These are phyloP conservation scores for Dascyllus trimaculatus DNA, from an alignment of 2,113 vertebrate species.

Conservation along the genomic window DNA sequence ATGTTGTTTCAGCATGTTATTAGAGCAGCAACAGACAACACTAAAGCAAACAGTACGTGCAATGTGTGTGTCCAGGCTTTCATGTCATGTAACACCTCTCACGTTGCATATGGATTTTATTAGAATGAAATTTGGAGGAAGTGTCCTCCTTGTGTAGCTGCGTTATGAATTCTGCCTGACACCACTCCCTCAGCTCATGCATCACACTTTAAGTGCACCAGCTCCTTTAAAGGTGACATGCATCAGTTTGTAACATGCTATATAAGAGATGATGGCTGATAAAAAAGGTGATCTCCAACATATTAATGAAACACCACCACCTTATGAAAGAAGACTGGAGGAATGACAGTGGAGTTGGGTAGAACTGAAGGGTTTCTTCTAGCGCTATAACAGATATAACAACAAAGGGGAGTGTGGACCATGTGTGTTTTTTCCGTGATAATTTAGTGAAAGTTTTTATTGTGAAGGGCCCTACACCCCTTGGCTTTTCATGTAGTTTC, in stretches of 20 bases:
- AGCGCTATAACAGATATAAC: neutral
- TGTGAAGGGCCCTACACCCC: no score
- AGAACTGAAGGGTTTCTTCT: neutral
- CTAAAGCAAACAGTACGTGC: neutral
- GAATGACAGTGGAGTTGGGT: neutral
- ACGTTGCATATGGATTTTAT: neutral
- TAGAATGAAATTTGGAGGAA: conserved; percentile 5
- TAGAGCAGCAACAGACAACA: neutral
- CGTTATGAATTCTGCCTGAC: conserved; percentile 42
- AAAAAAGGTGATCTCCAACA: neutral
- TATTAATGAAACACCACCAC: neutral
- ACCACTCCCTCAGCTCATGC: conserved; percentile 16
- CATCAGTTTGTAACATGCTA: neutral
- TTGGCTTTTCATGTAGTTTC: no score
- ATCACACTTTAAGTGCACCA: neutral
- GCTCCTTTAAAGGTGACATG: conserved; percentile 17
- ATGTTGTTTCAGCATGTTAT: conserved; percentile 14
- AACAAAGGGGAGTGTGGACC: neutral
- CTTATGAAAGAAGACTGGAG: neutral
- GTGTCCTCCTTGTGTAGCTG: conserved; percentile 31
- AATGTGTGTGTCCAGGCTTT: neutral
- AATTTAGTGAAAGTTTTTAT: no score
- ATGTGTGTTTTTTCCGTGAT: no score
- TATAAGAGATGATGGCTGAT: neutral
- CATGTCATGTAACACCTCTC: no score